Conservation (phyloP, 1,140 invertebrate species). For the Drosophila asahinai region DNA sequence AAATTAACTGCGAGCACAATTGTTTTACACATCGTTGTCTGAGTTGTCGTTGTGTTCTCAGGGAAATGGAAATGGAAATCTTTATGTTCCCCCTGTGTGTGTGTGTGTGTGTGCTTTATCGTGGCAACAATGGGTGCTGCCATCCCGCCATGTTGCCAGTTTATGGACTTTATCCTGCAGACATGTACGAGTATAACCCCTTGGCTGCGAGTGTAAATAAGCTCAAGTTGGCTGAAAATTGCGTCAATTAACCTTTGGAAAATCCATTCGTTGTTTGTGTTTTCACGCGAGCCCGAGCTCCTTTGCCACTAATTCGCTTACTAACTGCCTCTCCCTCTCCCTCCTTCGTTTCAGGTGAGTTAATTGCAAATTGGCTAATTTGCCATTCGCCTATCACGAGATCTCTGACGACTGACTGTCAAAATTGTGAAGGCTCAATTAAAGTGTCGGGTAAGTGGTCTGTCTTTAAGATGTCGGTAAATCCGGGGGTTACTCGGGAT, state of each 20-base stretch:
- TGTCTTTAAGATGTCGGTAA: constrained; percentile 39
- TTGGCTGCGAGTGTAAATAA: constrained; percentile 15
- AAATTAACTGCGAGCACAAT: constrained; percentile 73
- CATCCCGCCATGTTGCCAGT: constrained; percentile 3
- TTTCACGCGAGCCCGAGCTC: constrained; percentile 43
- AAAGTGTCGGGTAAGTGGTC: constrained; percentile 20
- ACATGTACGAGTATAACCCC: constrained; percentile 9
- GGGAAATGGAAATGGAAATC: constrained; percentile 12
- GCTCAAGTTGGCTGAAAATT: constrained; percentile 55
- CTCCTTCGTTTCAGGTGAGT: constrained; percentile 27
- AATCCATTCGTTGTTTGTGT: constrained; percentile 27
- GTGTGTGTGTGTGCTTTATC: not conserved
- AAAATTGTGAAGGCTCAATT: constrained; percentile 32
- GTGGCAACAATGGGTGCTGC: constrained; percentile 6
- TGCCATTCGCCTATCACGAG: constrained; percentile 5
- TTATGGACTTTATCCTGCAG: constrained; percentile 14
- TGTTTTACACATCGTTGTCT: constrained; percentile 67
- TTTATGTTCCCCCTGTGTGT: constrained; percentile 4
- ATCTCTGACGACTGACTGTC: not conserved
- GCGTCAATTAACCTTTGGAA: constrained; percentile 66
- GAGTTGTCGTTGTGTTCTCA: constrained; percentile 13
- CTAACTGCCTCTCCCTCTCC: constrained; percentile 11
- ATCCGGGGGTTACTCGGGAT: not conserved
- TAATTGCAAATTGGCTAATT: constrained; percentile 22
- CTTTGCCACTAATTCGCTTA: constrained; percentile 23